These are phyloP conservation scores for Melanotaenia duboulayi DNA, from an alignment of 2,113 vertebrate species.

Conservation along the genomic window DNA sequence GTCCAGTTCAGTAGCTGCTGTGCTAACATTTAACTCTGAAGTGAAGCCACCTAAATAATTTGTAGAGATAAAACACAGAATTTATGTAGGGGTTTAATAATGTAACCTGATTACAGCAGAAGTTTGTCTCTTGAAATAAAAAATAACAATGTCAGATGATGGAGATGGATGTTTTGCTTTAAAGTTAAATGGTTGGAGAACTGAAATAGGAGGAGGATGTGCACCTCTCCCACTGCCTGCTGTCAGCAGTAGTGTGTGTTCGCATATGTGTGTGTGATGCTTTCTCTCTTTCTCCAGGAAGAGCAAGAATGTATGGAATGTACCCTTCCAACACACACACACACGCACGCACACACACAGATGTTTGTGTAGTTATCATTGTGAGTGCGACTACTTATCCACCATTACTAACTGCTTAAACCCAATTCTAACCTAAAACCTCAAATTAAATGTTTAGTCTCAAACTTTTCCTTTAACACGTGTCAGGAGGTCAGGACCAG, in stretches of 20 bases:
- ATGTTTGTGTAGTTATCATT: background rate
- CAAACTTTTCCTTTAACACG: background rate
- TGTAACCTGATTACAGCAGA: background rate
- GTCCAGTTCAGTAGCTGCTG: conserved; percentile 3
- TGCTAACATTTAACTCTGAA: background rate
- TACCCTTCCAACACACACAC: conserved; percentile 39
- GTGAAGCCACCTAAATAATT: background rate
- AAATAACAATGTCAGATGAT: background rate
- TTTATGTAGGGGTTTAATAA: background rate
- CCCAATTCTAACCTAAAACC: background rate
- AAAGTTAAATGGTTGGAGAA: conserved; percentile 15
- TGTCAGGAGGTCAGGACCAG: background rate
- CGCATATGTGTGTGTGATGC: conserved; percentile 25
- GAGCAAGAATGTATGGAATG: conserved; percentile 72
- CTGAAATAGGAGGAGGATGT: conserved; percentile 43
- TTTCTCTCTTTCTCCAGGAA: conserved; percentile 74
- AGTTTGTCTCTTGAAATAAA: background rate
- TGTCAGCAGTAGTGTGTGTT: conserved; percentile 44
- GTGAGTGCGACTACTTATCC: background rate
- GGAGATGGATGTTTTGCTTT: conserved; percentile 3
- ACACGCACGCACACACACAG: conserved; percentile 14
- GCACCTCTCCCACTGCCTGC: conserved; percentile 39
- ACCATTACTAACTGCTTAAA: background rate
- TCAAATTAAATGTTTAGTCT: background rate
- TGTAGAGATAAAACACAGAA: background rate